Percentiles rank a stretch among this genome's conserved stretches.
These are phyloP conservation scores for Cercopithecus mona DNA, from an alignment of 2,113 vertebrate species.

Conservation along the genomic window DNA sequence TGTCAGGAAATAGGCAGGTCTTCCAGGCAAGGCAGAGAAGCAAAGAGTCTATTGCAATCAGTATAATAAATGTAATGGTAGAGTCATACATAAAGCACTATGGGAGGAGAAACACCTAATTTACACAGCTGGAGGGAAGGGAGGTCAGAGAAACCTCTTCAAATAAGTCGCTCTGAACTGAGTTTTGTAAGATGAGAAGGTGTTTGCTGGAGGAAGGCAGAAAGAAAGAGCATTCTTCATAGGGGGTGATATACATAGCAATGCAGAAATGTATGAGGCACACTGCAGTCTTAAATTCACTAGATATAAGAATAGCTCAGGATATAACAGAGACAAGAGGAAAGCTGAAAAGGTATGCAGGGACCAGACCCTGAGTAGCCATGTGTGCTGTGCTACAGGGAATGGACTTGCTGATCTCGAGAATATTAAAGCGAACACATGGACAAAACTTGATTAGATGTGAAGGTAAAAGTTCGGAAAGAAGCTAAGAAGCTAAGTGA, in stretches of 20 bases:
- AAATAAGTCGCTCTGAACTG: background rate
- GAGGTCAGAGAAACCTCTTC: background rate
- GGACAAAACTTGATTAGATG: background rate
- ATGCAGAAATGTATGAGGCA: background rate
- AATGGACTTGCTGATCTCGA: background rate
- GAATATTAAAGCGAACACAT: background rate
- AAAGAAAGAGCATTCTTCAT: background rate
- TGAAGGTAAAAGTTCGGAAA: background rate
- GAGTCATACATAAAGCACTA: background rate
- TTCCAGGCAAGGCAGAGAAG: background rate
- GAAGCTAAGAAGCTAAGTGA: background rate
- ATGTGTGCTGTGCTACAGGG: background rate
- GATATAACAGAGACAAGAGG: background rate
- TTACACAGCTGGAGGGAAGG: background rate
- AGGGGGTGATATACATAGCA: background rate
- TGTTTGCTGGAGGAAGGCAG: background rate
- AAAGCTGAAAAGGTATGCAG: background rate
- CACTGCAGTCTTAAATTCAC: background rate
- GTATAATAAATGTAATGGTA: background rate
- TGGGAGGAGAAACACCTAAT: background rate
- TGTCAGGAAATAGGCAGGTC: background rate
- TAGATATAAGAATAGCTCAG: background rate
- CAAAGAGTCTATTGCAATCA: background rate
- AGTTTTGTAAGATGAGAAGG: background rate
- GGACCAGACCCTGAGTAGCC: background rate